Conservation (phyloP, 2,888 invertebrate species). For the Stenolophus ochropezus region DNA sequence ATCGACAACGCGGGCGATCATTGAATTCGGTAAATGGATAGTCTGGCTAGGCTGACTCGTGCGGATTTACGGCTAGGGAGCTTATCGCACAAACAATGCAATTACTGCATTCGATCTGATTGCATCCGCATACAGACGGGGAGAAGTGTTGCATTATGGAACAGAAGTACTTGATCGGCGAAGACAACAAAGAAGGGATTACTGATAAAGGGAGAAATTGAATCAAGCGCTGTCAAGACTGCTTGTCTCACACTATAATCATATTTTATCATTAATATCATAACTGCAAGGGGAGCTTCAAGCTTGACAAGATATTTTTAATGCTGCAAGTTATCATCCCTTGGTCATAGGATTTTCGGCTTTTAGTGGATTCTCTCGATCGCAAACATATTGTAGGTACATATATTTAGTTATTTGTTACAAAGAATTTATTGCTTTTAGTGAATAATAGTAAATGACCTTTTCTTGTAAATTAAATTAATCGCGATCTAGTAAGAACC, state of each 20-base stretch:
- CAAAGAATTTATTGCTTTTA: too few species aligned
- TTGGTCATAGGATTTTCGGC: background rate
- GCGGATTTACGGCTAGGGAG: conserved; percentile 23
- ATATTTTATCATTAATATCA: background rate
- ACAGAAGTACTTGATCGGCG: background rate
- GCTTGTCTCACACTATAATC: background rate
- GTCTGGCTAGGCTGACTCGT: background rate
- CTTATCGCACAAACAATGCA: conserved; percentile 51
- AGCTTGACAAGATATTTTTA: background rate
- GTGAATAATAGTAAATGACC: too few species aligned
- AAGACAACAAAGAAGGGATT: conserved; percentile 14
- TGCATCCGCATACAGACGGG: conserved; percentile 22
- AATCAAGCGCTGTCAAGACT: background rate
- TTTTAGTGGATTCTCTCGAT: background rate
- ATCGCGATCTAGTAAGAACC: too few species aligned
- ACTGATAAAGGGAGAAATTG: conserved; percentile 34
- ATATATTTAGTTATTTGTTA: background rate
- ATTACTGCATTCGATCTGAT: conserved; percentile 48
- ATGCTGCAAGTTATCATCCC: background rate
- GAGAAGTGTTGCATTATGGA: conserved; percentile 43
- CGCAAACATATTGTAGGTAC: background rate
- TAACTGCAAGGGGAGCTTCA: background rate
- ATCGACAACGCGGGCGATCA: conserved; percentile 29
- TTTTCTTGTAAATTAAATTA: too few species aligned
- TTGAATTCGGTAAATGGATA: conserved; percentile 34